phyloP scores from a whole-genome alignment of 2,888 invertebrate species.

The Scrobipalpa atriplicella region DNA sequence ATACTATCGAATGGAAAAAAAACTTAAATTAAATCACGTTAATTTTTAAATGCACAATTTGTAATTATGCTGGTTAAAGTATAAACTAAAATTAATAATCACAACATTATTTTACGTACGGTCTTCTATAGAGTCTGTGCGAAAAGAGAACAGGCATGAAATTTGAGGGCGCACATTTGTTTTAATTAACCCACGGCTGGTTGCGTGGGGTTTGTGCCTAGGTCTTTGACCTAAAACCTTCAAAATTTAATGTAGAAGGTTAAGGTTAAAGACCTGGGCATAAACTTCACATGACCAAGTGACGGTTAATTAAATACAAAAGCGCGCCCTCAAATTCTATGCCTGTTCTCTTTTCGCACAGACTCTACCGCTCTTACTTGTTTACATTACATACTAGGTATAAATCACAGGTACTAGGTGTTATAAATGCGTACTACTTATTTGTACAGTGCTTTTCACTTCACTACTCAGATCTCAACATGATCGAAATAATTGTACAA shows the following conservation, averaged over 20 bases:
- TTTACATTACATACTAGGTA: constrained; percentile 6
- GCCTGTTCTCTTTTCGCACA: no score
- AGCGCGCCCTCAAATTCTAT: no score
- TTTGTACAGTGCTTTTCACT: constrained; percentile 19
- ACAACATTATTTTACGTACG: constrained; percentile 20
- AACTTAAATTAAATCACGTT: background rate
- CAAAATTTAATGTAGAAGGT: no score
- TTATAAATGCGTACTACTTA: constrained; percentile 26
- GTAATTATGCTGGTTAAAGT: background rate
- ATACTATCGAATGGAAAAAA: background rate
- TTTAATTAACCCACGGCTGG: no score
- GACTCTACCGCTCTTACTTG: background rate
- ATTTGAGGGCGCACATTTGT: no score
- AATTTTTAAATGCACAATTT: constrained; percentile 6
- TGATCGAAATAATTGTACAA: background rate
- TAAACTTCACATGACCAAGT: no score
- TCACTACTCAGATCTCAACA: background rate
- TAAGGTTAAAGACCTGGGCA: no score
- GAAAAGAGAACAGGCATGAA: no score
- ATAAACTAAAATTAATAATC: constrained; percentile 14
- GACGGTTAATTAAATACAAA: no score
- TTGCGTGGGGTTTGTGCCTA: no score
- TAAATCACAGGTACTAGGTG: constrained; percentile 32
- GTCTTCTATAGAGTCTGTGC: no score
- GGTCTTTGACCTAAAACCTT: no score